These are phyloP conservation scores for Sphecodes monilicornis DNA, from an alignment of 2,888 invertebrate species.

Conservation along the genomic window DNA sequence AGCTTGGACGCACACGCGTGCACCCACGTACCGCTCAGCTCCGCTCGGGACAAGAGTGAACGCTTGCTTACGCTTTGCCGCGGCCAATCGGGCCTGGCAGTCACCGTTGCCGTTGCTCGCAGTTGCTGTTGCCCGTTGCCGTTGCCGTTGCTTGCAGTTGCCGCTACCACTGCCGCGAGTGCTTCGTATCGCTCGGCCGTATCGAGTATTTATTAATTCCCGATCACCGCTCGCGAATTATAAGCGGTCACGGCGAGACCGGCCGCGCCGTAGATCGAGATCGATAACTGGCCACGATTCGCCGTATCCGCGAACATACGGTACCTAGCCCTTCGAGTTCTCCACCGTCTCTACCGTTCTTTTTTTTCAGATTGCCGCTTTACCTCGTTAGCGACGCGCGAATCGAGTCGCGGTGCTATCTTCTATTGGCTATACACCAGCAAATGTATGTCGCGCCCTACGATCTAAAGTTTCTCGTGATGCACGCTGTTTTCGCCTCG, in stretches of 20 bases:
- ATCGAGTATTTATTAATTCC: slow-evolving; percentile 38
- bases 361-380: background rate
- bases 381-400: background rate
- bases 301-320: background rate
- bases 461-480: too few species aligned
- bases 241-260: background rate
- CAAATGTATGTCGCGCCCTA: too few species aligned
- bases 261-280: slow-evolving; percentile 14
- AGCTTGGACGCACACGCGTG: slow-evolving; percentile 63
- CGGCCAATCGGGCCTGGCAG: slow-evolving; percentile 10
- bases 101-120: background rate
- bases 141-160: background rate
- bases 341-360: background rate
- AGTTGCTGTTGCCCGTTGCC: background rate
- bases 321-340: background rate
- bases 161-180: slow-evolving; percentile 16
- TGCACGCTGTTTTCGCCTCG: too few species aligned
- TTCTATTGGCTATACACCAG: background rate
- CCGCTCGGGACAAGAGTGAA: slow-evolving; percentile 11
- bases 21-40: slow-evolving; percentile 43
- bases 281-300: slow-evolving; percentile 2
- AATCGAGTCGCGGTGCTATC: background rate
- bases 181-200: slow-evolving; percentile 32
- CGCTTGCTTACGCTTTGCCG: slow-evolving; percentile 27
- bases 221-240: slow-evolving; percentile 24